phyloP scores from a whole-genome alignment of 2,797 vertebrate genomes.

The Sebastes variabilis region DNA sequence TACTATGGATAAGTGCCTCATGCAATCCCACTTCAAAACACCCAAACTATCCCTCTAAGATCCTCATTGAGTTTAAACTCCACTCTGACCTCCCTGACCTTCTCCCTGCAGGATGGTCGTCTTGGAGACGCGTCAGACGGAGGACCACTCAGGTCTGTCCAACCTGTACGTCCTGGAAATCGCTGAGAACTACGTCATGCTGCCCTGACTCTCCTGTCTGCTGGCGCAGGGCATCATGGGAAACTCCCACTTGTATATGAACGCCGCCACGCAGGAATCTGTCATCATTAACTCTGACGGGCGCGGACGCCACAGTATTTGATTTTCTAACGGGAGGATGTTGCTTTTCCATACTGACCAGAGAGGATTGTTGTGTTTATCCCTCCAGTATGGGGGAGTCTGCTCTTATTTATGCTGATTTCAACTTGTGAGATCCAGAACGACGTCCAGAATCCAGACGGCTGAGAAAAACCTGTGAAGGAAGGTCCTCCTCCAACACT shows the following conservation, averaged over 20 bases:
- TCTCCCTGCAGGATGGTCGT: conserved; percentile 82
- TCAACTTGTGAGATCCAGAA: conserved; percentile 14
- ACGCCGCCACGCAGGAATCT: neutral
- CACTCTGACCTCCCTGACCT: neutral
- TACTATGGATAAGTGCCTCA: too few species aligned
- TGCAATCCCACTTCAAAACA: too few species aligned
- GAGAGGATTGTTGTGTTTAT: conserved; percentile 12
- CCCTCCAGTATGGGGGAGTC: neutral
- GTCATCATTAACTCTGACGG: neutral
- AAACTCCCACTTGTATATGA: conserved; percentile 4
- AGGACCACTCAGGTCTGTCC: conserved; percentile 82
- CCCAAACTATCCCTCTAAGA: too few species aligned
- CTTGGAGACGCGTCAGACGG: conserved; percentile 83
- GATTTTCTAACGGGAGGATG: neutral
- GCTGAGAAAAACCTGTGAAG: conserved; percentile 31
- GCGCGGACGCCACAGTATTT: neutral
- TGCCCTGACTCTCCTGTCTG: conserved; percentile 59
- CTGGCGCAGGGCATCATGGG: conserved; percentile 36
- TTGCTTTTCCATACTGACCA: neutral
- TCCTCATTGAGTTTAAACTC: neutral
- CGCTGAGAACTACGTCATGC: conserved; percentile 72
- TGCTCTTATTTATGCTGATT: conserved; percentile 52
- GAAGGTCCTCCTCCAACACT: conserved; percentile 17
- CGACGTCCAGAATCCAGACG: conserved; percentile 4
- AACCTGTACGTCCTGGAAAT: conserved; percentile 89